Percentiles rank a stretch among this genome's conserved stretches.
phyloP scores from a whole-genome alignment of 2,113 vertebrate species.

The Gadus macrocephalus region DNA sequence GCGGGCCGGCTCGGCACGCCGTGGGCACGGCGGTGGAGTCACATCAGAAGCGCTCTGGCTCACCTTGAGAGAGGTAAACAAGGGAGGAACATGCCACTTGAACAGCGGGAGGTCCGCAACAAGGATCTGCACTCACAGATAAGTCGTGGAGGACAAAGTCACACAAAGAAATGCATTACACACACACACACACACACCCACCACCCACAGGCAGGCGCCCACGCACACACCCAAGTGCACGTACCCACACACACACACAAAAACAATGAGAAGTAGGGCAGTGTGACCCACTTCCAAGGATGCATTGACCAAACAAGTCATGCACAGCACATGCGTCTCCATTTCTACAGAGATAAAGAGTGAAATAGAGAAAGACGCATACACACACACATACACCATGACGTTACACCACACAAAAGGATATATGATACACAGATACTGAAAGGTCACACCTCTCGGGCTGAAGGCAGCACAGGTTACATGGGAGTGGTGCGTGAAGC shows the following conservation, averaged over 20 bases:
- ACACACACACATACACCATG: constrained; percentile 10
- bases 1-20: too few species aligned
- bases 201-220: not conserved
- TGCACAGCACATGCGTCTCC: constrained; percentile 41
- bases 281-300: constrained; percentile 63
- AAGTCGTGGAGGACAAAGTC: constrained; percentile 59
- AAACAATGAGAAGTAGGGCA: constrained; percentile 62
- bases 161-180: constrained; percentile 31
- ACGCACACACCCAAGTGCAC: not conserved
- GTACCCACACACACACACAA: constrained; percentile 30
- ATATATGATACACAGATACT: constrained; percentile 34
- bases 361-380: constrained; percentile 26
- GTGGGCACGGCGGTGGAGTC: constrained; percentile 39
- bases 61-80: constrained; percentile 57
- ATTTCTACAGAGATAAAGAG: constrained; percentile 20
- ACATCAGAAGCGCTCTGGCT: constrained; percentile 49
- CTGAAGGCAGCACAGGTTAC: constrained; percentile 15
- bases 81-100: constrained; percentile 43
- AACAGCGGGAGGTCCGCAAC: constrained; percentile 40
- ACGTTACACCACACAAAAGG: constrained; percentile 11
- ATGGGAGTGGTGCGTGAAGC: constrained; percentile 14
- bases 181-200: constrained; percentile 10
- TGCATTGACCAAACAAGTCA: constrained; percentile 62
- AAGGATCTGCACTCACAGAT: constrained; percentile 50
- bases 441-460: constrained; percentile 35